Evolutionary conservation across 2,888 invertebrate species (phyloP).

Genomic region (Thalpophila matura): DNA sequence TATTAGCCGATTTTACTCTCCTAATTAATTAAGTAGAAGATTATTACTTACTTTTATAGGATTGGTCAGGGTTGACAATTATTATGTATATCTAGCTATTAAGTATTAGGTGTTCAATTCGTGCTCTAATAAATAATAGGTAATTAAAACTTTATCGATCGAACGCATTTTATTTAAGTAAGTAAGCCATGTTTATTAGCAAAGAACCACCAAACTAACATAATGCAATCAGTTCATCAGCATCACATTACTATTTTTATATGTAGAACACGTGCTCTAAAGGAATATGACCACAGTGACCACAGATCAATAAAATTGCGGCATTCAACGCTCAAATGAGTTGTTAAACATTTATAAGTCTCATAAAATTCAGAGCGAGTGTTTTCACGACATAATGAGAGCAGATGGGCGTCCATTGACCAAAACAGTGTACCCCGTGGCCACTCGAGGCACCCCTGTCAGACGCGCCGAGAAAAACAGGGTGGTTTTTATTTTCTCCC

Average conservation of each 20-base stretch:
- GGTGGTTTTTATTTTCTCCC: slow-evolving; percentile 77
- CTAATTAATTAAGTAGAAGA: slow-evolving; percentile 62
- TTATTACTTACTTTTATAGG: slow-evolving; percentile 30
- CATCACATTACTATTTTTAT: slow-evolving; percentile 14
- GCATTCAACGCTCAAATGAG: slow-evolving; percentile 45
- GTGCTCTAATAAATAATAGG: too few species aligned
- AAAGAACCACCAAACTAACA: too few species aligned
- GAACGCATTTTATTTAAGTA: neutral
- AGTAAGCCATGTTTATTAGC: too few species aligned
- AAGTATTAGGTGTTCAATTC: too few species aligned
- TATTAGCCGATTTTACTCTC: slow-evolving; percentile 67
- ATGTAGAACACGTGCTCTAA: slow-evolving; percentile 43
- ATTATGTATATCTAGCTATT: neutral
- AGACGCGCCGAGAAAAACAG: slow-evolving; percentile 72
- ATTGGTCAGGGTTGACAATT: neutral
- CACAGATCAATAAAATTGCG: slow-evolving; percentile 42
- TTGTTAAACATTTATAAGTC: slow-evolving; percentile 71
- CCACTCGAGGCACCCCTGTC: slow-evolving; percentile 77
- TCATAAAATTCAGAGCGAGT: slow-evolving; percentile 73
- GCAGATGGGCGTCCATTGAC: slow-evolving; percentile 74
- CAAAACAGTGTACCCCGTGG: slow-evolving; percentile 72
- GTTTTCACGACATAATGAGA: slow-evolving; percentile 75
- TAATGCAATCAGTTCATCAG: too few species aligned
- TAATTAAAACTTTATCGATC: slow-evolving; percentile 7
- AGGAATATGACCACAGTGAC: slow-evolving; percentile 4